Conservation (phyloP, 2,797 vertebrate species). For the Alexandromys oeconomus region DNA sequence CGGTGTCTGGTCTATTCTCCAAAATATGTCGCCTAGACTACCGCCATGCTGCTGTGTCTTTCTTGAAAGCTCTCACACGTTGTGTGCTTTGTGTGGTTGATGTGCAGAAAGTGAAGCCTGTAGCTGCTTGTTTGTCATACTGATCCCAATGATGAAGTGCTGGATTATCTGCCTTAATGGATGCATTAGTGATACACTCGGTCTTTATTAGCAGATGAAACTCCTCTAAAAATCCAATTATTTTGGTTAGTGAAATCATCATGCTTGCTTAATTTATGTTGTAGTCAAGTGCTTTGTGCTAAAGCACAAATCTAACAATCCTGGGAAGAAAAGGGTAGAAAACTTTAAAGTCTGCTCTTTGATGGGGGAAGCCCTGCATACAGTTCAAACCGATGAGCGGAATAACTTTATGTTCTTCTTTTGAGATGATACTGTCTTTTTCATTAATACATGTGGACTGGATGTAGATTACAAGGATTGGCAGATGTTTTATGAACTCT, state of each 20-base stretch:
- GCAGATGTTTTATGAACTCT: not conserved
- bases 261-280: not conserved
- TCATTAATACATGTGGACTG: not conserved
- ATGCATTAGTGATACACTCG: not conserved
- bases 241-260: not conserved
- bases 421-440: not conserved
- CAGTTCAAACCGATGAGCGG: not conserved
- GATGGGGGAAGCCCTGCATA: not conserved
- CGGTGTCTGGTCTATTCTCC: not conserved
- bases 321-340: not conserved
- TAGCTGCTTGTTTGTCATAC: not conserved
- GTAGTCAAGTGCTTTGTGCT: not conserved
- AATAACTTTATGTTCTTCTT: not conserved
- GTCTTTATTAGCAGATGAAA: constrained; percentile 12
- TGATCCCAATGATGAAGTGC: not conserved
- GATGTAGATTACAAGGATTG: not conserved
- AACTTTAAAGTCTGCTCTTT: not conserved
- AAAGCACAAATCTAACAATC: not conserved
- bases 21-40: not conserved
- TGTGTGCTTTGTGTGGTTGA: not conserved
- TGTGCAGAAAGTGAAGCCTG: not conserved
- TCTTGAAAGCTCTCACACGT: not conserved
- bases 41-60: not conserved
- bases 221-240: not conserved
- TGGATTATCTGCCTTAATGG: constrained; percentile 18